Percentiles rank a stretch among this genome's conserved stretches.
Conservation (phyloP, 1,140 invertebrate species). For the Temnothorax longispinosus region DNA sequence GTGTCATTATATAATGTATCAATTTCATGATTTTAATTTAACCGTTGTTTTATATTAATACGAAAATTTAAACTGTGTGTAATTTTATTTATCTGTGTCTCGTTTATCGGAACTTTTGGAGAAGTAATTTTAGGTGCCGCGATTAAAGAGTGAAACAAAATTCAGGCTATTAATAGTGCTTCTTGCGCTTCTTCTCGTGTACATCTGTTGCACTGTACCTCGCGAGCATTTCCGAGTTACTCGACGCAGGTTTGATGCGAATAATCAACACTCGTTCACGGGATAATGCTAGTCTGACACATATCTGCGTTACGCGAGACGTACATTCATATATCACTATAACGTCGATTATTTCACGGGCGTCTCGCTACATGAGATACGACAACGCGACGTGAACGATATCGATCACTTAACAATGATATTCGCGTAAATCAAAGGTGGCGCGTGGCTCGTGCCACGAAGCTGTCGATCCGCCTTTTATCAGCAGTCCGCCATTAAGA, state of each 20-base stretch:
- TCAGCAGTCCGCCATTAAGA: conserved; percentile 16
- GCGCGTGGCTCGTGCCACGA: neutral
- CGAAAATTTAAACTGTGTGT: neutral
- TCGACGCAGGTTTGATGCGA: neutral
- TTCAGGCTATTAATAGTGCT: neutral
- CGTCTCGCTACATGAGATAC: neutral
- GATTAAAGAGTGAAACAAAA: neutral
- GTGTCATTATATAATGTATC: neutral
- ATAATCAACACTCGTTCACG: neutral
- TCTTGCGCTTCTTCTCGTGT: neutral
- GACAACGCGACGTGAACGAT: conserved; percentile 6
- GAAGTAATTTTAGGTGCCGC: neutral
- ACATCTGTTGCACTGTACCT: neutral
- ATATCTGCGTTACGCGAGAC: neutral
- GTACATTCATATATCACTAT: conserved; percentile 12
- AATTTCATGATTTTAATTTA: neutral
- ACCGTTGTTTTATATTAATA: neutral
- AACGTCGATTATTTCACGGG: conserved; percentile 6
- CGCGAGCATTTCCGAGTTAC: neutral
- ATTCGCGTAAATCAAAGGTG: conserved; percentile 7
- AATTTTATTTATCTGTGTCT: neutral
- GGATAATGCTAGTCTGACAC: neutral
- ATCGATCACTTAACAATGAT: conserved; percentile 37
- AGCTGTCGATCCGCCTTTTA: conserved; percentile 46
- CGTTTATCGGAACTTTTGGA: neutral